phyloP scores from a whole-genome alignment of 2,888 invertebrate genomes.

The Gonocerus acuteangulatus region DNA sequence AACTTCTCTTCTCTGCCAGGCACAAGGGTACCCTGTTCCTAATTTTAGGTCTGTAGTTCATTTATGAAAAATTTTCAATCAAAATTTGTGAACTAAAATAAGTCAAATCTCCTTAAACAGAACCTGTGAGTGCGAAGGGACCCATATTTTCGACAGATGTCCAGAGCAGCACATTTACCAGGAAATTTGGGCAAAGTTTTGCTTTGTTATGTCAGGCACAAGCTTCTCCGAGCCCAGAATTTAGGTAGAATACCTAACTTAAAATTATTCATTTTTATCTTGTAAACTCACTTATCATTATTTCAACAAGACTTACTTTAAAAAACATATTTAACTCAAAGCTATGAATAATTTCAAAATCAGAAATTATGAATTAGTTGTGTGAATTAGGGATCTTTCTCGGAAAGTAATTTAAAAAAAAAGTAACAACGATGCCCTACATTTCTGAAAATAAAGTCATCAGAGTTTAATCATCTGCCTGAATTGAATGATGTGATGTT shows the following conservation, averaged over 20 bases:
- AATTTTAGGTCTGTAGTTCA: constrained; percentile 28
- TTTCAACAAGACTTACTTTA: no score
- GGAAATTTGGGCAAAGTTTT: constrained; percentile 44
- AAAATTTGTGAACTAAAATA: not conserved
- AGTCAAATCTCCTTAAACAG: constrained; percentile 40
- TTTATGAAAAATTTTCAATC: not conserved
- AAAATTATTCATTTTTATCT: constrained; percentile 25
- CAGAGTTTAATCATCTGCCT: no score
- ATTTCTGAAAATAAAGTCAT: no score
- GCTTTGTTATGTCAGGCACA: constrained; percentile 56
- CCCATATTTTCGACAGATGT: constrained; percentile 55
- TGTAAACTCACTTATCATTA: constrained; percentile 27
- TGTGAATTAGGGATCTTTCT: no score
- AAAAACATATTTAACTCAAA: no score
- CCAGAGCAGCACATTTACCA: constrained; percentile 53
- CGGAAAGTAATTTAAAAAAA: no score
- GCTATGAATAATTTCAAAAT: no score
- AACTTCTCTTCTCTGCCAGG: constrained; percentile 46
- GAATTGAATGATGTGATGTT: no score
- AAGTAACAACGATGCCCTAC: no score
- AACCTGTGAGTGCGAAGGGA: constrained; percentile 51
- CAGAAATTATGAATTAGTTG: no score
- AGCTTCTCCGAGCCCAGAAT: constrained; percentile 55
- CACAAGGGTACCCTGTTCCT: constrained; percentile 49
- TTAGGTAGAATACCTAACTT: constrained; percentile 46